Conservation (phyloP, 1,140 invertebrate species). For the Panulirus ornatus region DNA sequence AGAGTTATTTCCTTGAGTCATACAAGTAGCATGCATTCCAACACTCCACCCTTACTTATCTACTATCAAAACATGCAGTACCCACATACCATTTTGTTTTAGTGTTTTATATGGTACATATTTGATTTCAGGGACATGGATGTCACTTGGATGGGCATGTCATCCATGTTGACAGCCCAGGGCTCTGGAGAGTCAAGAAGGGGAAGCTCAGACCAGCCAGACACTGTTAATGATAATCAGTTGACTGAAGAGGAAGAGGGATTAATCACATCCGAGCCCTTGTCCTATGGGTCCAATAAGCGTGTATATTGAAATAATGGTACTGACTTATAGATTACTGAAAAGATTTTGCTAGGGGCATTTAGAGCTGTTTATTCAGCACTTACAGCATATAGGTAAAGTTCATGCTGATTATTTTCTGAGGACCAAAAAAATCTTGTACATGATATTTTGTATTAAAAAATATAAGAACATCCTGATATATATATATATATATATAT, state of each 20-base stretch:
- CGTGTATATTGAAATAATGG: constrained; percentile 42
- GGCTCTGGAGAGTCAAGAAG: not conserved
- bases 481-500: not conserved
- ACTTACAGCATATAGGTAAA: not conserved
- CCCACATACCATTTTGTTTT: not conserved
- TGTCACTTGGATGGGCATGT: constrained; percentile 53
- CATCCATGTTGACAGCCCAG: constrained; percentile 41
- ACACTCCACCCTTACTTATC: no score
- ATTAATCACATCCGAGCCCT: constrained; percentile 58
- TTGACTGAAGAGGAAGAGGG: constrained; percentile 61
- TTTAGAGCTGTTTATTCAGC: not conserved
- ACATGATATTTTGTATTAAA: not conserved
- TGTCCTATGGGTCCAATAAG: constrained; percentile 66
- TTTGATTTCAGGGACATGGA: constrained; percentile 59
- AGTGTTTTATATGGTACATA: not conserved
- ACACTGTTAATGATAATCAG: not conserved
- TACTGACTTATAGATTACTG: not conserved
- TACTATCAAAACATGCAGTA: not conserved
- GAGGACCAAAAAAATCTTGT: not conserved
- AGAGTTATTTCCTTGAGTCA: no score
- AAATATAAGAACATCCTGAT: not conserved
- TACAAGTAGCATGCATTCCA: no score
- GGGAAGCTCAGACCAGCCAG: constrained; percentile 2
- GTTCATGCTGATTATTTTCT: not conserved
- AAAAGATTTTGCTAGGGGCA: not conserved